Conservation (phyloP, 2,797 vertebrate species). For the Paratrypauchen microcephalus region DNA sequence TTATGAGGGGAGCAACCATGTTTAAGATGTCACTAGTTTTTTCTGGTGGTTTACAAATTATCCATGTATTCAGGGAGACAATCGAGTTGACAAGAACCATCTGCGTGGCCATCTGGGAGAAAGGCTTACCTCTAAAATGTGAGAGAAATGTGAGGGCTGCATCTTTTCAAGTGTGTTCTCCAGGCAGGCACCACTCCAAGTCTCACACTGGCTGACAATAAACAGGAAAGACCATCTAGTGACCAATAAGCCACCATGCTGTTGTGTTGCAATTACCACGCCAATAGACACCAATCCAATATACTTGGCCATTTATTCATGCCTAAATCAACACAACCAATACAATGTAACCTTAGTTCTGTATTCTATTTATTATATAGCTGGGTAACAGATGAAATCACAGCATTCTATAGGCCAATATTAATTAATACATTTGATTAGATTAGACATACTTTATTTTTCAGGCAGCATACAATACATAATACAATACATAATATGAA, state of each 20-base stretch:
- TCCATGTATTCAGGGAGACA: constrained; percentile 57
- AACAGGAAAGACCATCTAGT: constrained; percentile 72
- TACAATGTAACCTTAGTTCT: not conserved
- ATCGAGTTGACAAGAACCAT: constrained; percentile 57
- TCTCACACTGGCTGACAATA: constrained; percentile 62
- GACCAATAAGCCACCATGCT: constrained; percentile 61
- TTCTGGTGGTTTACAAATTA: constrained; percentile 45
- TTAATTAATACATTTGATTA: no score
- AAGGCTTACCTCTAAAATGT: constrained; percentile 57
- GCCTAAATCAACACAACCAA: constrained; percentile 40
- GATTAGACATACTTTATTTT: no score
- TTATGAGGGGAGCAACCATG: constrained; percentile 31
- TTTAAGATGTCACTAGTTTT: constrained; percentile 35
- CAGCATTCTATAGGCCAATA: no score
- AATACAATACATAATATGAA: no score
- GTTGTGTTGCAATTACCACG: constrained; percentile 31
- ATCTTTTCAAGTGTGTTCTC: constrained; percentile 46
- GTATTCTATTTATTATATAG: not conserved
- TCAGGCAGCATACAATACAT: no score
- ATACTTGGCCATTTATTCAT: constrained; percentile 24
- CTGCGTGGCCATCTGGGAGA: constrained; percentile 72
- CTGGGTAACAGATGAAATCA: no score
- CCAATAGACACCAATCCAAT: constrained; percentile 20
- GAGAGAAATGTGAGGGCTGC: constrained; percentile 48
- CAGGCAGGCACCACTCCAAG: constrained; percentile 60